Percentiles rank a stretch among this genome's conserved stretches.
Evolutionary conservation across 92 coral and sea anemone genomes (phyloP).

Genomic region (Meandrina meandrites): DNA sequence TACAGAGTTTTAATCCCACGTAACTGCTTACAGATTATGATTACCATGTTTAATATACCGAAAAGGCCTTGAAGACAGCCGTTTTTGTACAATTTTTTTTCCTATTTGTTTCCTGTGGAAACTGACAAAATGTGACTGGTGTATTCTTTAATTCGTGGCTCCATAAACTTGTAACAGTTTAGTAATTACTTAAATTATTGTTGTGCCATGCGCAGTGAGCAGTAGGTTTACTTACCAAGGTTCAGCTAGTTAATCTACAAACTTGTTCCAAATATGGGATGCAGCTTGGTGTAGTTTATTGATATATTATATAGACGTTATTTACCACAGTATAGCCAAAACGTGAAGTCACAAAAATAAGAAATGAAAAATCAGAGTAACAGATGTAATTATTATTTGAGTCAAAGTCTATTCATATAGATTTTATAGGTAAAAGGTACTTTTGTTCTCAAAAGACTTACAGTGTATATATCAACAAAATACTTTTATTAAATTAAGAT

Average conservation of each 20-base stretch:
- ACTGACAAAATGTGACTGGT: not conserved
- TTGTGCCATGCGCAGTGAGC: not conserved
- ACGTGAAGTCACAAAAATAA: not conserved
- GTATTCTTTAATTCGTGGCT: not conserved
- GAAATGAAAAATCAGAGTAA: not conserved
- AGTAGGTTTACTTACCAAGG: not conserved
- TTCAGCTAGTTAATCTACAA: not conserved
- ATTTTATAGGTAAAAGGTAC: not conserved
- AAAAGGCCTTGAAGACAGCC: not conserved
- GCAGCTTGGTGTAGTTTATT: not conserved
- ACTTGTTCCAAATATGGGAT: not conserved
- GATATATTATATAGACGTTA: not conserved
- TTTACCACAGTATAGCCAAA: not conserved
- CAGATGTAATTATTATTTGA: slow-evolving; percentile 6
- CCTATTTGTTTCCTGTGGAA: not conserved
- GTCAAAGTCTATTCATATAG: slow-evolving; percentile 14
- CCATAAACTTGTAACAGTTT: not conserved
- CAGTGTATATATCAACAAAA: not conserved
- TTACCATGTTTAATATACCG: not conserved
- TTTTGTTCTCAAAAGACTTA: not conserved
- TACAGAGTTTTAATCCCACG: not conserved
- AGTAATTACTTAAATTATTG: not conserved
- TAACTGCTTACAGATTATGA: not conserved
- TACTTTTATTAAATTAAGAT: too few species aligned
- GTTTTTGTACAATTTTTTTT: not conserved